Evolutionary conservation across 2,797 vertebrate species (phyloP), one percentile per base, ranked within the genome.

Genomic region (Hoplostethus atlanticus): DNA sequence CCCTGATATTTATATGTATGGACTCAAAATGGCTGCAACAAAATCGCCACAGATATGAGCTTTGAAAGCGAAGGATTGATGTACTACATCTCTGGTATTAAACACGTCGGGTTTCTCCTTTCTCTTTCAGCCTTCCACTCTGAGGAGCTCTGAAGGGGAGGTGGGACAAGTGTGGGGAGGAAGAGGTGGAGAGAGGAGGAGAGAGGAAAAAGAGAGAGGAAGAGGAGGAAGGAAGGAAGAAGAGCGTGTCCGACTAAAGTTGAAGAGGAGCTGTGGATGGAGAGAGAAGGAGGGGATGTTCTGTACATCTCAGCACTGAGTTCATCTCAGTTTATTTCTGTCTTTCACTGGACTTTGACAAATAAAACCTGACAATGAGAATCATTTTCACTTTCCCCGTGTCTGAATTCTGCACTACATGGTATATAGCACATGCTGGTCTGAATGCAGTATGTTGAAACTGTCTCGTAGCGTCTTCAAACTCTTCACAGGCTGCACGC

Each of bases 101-200:
- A 67, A 60, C 28, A 55, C 30, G 17, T 51, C 0, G 21, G 21
- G 47, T 80, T 44, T 72, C 10, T 63, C n/a, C 12, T 63, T 42
- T 83, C 60, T 79, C n/a, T 59, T 74, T 69, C 71, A 93, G 91
- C 90, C 71, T 90, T 92, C 42, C 85, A 88, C 70, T 88, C 90
- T 0, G 92, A 93, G 51, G 92, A 93, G 2, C 78, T 89, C 65
- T 93, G 70, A 92, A 34, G 17, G 15, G 46, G 60, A 73, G 15
- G 28, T 71, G 12, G 5, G 25, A 9, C 42, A 62, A 5, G 31
- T 50, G 11, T 0, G 15, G 44, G 11, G n/a, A 21, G n/a, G 60
- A 58, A 31, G 59, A 65, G 51, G 30, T 3, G 54, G 57, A 52
- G 28, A 55, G 54, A 67, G 4, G 52, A 65, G 42, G 51, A 62